Conservation (phyloP, 2,888 invertebrate genomes). For the Esperia sulphurella region DNA sequence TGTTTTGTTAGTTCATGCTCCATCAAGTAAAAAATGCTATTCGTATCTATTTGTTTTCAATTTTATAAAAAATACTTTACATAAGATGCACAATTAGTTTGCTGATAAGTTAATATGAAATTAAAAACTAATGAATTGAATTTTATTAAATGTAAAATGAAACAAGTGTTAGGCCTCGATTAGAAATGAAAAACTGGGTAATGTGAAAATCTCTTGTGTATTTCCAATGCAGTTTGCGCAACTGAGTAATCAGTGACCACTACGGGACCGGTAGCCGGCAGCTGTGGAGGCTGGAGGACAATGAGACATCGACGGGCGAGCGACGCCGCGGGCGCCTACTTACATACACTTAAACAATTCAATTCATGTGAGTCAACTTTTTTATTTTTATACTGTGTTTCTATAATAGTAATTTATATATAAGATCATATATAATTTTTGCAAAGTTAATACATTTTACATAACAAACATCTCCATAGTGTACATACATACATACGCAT, state of each 20-base stretch:
- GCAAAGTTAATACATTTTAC: constrained; percentile 79
- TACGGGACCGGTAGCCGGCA: constrained; percentile 23
- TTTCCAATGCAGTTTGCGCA: constrained; percentile 63
- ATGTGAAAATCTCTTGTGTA: constrained; percentile 70
- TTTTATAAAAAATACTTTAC: too few species aligned
- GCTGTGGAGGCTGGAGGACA: constrained; percentile 36
- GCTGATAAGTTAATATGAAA: background rate
- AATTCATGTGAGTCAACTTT: constrained; percentile 76
- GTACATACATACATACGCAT: constrained; percentile 68
- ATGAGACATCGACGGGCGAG: background rate
- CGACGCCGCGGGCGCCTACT: constrained; percentile 34
- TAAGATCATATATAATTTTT: constrained; percentile 79
- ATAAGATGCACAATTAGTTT: too few species aligned
- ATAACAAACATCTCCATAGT: constrained; percentile 77
- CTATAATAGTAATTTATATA: constrained; percentile 79
- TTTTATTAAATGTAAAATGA: constrained; percentile 5
- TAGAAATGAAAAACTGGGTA: constrained; percentile 66
- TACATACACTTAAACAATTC: constrained; percentile 67
- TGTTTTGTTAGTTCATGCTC: too few species aligned
- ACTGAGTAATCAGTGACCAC: constrained; percentile 42
- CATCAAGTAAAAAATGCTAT: too few species aligned
- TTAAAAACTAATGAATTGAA: constrained; percentile 2
- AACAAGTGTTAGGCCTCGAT: constrained; percentile 21
- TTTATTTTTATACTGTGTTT: constrained; percentile 77
- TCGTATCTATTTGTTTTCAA: too few species aligned